Conservation (phyloP, 2,113 vertebrate species). For the Brachirus orientalis region DNA sequence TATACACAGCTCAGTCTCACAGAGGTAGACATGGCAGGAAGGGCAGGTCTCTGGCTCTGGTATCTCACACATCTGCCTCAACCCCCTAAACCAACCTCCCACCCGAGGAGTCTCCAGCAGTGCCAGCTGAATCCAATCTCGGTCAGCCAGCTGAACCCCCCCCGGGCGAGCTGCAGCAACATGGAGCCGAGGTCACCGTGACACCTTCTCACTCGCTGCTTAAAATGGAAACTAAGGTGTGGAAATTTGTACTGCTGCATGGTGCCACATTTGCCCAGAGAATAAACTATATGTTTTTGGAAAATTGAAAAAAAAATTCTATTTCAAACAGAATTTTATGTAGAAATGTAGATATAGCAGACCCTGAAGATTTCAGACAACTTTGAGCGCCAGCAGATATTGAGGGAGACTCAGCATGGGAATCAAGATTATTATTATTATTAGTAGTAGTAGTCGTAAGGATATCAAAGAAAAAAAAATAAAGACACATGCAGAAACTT, state of each 20-base stretch:
- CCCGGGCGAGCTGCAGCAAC: constrained; percentile 34
- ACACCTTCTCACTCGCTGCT: constrained; percentile 44
- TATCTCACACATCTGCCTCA: constrained; percentile 12
- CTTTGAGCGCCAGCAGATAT: no score
- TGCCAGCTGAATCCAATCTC: constrained; percentile 69
- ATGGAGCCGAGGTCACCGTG: constrained; percentile 48
- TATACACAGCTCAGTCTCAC: background rate
- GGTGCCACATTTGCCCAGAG: background rate
- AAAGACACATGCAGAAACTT: background rate
- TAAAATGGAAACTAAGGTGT: constrained; percentile 49
- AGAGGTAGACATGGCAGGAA: constrained; percentile 20
- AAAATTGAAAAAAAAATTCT: no score
- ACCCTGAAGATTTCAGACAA: background rate
- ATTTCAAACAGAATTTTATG: no score
- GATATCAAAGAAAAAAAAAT: background rate
- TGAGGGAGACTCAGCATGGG: no score
- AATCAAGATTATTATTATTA: no score
- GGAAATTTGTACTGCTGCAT: constrained; percentile 5
- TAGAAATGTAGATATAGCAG: background rate
- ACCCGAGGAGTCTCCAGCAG: constrained; percentile 44
- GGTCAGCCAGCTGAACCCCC: constrained; percentile 61
- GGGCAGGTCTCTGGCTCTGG: constrained; percentile 39
- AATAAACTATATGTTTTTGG: background rate
- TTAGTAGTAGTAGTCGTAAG: no score
- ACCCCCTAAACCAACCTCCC: constrained; percentile 11